Evolutionary conservation across 2,888 invertebrate species (phyloP), one percentile per base, ranked within the genome.

Genomic region (Acanthosepion pharaonis): DNA sequence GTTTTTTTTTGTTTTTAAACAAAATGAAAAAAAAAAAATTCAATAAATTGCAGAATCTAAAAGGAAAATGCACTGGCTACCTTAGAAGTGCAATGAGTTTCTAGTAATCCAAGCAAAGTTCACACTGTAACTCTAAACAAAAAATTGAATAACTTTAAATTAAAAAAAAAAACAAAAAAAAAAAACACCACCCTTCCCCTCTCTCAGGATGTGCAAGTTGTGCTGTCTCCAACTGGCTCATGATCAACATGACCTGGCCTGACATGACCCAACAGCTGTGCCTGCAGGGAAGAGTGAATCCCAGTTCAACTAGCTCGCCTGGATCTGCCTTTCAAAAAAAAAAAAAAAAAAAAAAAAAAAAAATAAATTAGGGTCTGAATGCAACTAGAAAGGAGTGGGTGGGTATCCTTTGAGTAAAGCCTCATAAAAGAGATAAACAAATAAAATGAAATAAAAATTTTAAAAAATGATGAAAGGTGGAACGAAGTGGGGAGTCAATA

Each of bases 191-290:
- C 4, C 3, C 20, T 55, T 18, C 18, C 20, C 55, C 3, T 55
- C 18, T 55, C 20, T 55, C 28, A n/a, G 28, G 78, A 25, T 78
- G 28, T 78, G 28, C 2, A 9, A 28, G n/a, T 78, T 78, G 28
- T 28, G 28, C 5, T 78, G 25, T n/a, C n/a, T 78, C 78, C n/a
- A 25, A 78, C 25, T 28, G n/a, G 28, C 78, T 78, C 25, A 78
- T 25, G 78, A 28, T 64, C 28, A 78, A 78, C 25, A 78, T 78
- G 78, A 78, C 78, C 78, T 78, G 78, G 28, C 78, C 78, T 78
- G 78, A 64, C 78, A 78, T 78, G 78, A 78, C 78, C 78, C 78
- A 78, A 78, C 28, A 78, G 78, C 78, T 78, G 78, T 28, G 78
- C n/a, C 78, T 5, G 28, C 9, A 78, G n/a, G 28, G 28, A 78